A percentile compares a stretch with the other conserved stretches of the same genome.
These are phyloP conservation scores for Melanostoma mellinum DNA, from an alignment of 2,888 invertebrate genomes.

Conservation along the genomic window DNA sequence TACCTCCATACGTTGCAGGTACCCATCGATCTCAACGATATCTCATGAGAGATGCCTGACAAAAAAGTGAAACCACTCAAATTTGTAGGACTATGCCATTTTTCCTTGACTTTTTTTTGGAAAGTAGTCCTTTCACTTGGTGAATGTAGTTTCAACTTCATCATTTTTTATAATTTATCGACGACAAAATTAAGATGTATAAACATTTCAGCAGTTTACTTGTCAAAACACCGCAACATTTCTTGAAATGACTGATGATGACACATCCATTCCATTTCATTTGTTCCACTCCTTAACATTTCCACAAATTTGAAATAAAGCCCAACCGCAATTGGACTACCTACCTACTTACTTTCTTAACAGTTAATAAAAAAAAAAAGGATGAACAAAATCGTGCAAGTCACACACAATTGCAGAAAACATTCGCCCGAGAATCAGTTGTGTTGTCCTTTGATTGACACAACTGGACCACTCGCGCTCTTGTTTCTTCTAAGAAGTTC, in stretches of 20 bases:
- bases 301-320: conserved; percentile 24
- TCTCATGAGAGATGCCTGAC: no score
- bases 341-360: neutral
- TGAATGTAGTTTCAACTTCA: conserved; percentile 20
- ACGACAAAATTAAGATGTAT: conserved; percentile 25
- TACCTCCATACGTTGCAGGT: no score
- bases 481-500: conserved; percentile 3
- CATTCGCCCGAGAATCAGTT: conserved; percentile 9
- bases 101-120: neutral
- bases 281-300: neutral
- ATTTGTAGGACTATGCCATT: neutral
- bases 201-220: conserved; percentile 34
- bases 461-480: conserved; percentile 47
- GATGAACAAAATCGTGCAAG: conserved; percentile 18
- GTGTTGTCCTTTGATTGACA: conserved; percentile 65
- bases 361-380: conserved; percentile 11
- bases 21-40: no score
- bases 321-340: conserved; percentile 25
- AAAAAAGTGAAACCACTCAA: no score
- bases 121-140: conserved; percentile 28
- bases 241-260: conserved; percentile 43
- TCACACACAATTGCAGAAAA: conserved; percentile 23
- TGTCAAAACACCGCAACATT: conserved; percentile 36
- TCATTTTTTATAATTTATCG: neutral
- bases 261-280: conserved; percentile 19